Evolutionary conservation across 2,113 vertebrate genomes (phyloP).

Genomic region (Bubo scandiacus): DNA sequence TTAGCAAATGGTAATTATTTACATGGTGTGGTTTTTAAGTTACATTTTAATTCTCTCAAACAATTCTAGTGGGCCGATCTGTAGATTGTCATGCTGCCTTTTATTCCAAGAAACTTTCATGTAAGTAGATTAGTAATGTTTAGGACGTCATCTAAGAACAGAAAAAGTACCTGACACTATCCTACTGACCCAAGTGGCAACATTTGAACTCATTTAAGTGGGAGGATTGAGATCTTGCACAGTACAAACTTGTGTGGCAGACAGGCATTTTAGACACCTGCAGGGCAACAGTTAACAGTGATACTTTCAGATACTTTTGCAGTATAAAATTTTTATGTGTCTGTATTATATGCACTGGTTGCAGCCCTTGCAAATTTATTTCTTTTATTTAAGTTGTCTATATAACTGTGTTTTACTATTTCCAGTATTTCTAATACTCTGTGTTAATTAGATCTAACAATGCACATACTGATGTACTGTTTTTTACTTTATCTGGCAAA

Average conservation of each 20-base stretch:
- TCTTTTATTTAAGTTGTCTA: background rate
- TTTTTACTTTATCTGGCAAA: constrained; percentile 20
- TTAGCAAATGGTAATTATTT: constrained; percentile 4
- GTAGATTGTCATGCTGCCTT: background rate
- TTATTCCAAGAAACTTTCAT: background rate
- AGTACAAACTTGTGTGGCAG: background rate
- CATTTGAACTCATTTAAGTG: background rate
- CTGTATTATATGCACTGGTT: background rate
- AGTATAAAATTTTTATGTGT: background rate
- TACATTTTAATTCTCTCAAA: background rate
- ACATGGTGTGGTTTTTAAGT: background rate
- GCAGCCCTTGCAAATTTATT: background rate
- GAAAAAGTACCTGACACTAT: background rate
- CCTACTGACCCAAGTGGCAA: background rate
- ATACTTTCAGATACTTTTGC: background rate
- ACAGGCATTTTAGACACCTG: background rate
- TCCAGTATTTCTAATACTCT: background rate
- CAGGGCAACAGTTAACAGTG: background rate
- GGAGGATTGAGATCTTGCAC: background rate
- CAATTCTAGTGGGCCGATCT: background rate
- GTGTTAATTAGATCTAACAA: background rate
- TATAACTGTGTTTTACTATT: background rate
- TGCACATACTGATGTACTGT: background rate
- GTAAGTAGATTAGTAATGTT: background rate
- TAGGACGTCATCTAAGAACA: background rate